Conservation (phyloP, 1,140 invertebrate species). For the Cyclargus thomasi region DNA sequence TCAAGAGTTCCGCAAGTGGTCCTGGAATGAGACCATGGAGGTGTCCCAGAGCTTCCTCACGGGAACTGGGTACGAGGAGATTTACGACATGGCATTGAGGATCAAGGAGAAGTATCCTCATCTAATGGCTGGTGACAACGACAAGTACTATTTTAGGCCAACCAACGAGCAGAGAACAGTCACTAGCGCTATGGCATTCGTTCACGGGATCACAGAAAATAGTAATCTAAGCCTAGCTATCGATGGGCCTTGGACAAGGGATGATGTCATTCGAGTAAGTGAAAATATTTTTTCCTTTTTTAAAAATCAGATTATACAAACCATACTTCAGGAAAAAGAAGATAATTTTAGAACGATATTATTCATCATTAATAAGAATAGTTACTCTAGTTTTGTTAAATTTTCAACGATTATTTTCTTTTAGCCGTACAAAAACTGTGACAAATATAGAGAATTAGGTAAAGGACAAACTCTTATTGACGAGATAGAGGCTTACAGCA, state of each 20-base stretch:
- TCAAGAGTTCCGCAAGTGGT: conserved; percentile 44
- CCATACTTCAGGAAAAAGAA: too few species aligned
- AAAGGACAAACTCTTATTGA: conserved; percentile 32
- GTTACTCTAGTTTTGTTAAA: too few species aligned
- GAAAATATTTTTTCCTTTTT: background rate
- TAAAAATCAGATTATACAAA: conserved; percentile 9
- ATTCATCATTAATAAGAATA: too few species aligned
- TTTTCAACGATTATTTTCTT: conserved; percentile 24
- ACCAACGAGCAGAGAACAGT: conserved; percentile 54
- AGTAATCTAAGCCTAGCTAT: conserved; percentile 36
- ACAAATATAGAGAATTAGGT: conserved; percentile 43
- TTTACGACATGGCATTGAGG: conserved; percentile 47
- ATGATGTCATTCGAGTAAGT: conserved; percentile 52
- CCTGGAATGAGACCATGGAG: conserved; percentile 51
- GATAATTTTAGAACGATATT: too few species aligned
- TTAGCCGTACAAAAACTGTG: conserved; percentile 56
- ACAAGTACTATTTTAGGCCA: conserved; percentile 48
- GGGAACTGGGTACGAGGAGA: conserved; percentile 49
- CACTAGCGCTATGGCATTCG: conserved; percentile 50
- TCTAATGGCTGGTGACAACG: conserved; percentile 29
- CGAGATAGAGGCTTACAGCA: conserved; percentile 40
- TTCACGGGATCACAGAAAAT: conserved; percentile 41
- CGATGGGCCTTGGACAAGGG: conserved; percentile 33
- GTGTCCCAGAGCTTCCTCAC: conserved; percentile 44
- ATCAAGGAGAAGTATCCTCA: conserved; percentile 42